phyloP scores from a whole-genome alignment of 2,797 vertebrate species.

The Serranus cabrilla region DNA sequence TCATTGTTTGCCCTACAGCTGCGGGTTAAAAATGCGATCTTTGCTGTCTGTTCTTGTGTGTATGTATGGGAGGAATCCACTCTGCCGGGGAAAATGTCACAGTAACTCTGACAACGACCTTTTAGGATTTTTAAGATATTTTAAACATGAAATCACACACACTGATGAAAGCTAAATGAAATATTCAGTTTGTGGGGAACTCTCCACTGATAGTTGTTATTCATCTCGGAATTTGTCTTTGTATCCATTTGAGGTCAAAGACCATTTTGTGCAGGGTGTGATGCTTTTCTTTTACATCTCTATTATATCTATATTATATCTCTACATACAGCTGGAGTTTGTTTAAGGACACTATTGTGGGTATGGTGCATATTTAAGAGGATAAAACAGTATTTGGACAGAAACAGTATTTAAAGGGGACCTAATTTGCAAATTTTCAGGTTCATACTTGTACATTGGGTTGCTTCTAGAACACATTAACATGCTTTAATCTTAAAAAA shows the following conservation, averaged over 20 bases:
- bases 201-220: slow-evolving; percentile 54
- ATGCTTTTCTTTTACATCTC: slow-evolving; percentile 19
- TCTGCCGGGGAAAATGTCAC: slow-evolving; percentile 65
- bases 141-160: slow-evolving; percentile 66
- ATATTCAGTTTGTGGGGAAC: slow-evolving; percentile 36
- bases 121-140: slow-evolving; percentile 59
- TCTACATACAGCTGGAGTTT: not conserved
- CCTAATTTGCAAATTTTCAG: too few relatives aligned
- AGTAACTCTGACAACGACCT: slow-evolving; percentile 65
- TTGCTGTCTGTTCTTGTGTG: slow-evolving; percentile 32
- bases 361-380: too few relatives aligned
- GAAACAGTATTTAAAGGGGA: too few relatives aligned
- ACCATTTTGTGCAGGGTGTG: not conserved
- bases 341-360: not conserved
- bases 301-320: too few relatives aligned
- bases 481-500: too few relatives aligned
- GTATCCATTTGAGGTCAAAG: slow-evolving; percentile 39
- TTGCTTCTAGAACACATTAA: too few relatives aligned
- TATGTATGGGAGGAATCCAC: slow-evolving; percentile 43
- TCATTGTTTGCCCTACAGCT: slow-evolving; percentile 64
- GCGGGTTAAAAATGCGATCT: slow-evolving; percentile 47
- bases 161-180: slow-evolving; percentile 55
- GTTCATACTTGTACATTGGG: too few relatives aligned
- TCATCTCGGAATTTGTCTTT: slow-evolving; percentile 40
- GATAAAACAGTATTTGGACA: too few relatives aligned